These are phyloP conservation scores for Ophion obscuratus DNA, from an alignment of 2,888 invertebrate genomes.

Conservation along the genomic window DNA sequence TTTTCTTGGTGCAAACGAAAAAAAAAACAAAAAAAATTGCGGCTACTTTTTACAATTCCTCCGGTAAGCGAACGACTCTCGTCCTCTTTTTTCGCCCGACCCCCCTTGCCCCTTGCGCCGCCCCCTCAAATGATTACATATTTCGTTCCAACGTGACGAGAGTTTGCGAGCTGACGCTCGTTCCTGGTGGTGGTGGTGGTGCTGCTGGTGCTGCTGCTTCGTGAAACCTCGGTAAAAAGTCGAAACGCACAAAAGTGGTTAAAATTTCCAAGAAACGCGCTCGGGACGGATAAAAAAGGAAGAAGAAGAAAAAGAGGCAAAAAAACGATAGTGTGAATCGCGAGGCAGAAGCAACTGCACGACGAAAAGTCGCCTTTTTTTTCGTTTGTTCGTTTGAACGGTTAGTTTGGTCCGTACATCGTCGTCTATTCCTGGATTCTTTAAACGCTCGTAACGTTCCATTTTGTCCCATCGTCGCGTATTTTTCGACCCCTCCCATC, in stretches of 20 bases:
- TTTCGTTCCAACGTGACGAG: conserved; percentile 22
- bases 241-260: conserved; percentile 14
- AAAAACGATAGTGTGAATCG: conserved; percentile 8
- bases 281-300: conserved; percentile 4
- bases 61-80: conserved; percentile 31
- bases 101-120: neutral
- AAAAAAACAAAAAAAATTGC: conserved; percentile 37
- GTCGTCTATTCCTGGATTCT: conserved; percentile 59
- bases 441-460: conserved; percentile 46
- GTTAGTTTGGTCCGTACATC: conserved; percentile 2
- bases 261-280: neutral
- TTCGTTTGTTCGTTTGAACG: conserved; percentile 10
- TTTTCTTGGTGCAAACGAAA: conserved; percentile 35
- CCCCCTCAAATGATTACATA: neutral
- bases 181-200: conserved; percentile 1
- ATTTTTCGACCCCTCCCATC: neutral
- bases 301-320: neutral
- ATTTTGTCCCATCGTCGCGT: conserved; percentile 25
- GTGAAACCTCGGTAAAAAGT: conserved; percentile 14
- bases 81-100: neutral
- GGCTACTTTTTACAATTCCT: conserved; percentile 30
- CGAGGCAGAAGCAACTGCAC: conserved; percentile 25
- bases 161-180: conserved; percentile 27
- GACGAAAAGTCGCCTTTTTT: conserved; percentile 13
- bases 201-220: conserved; percentile 20